phyloP scores from a whole-genome alignment of 2,797 vertebrate genomes.

The Falco novaeseelandiae region DNA sequence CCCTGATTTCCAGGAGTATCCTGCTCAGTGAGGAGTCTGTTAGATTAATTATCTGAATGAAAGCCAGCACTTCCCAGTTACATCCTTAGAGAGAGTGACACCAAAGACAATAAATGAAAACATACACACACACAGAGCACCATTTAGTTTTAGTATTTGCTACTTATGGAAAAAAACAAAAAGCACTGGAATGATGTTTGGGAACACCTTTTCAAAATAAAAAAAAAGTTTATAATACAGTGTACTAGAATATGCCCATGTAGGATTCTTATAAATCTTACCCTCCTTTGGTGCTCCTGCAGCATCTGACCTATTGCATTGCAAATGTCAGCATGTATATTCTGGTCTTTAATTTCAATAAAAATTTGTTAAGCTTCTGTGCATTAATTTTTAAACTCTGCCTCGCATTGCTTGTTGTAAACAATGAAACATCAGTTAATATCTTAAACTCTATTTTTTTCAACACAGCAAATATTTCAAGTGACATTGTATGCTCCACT shows the following conservation, averaged over 20 bases:
- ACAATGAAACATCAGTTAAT: rapidly evolving
- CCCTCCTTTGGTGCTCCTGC: rapidly evolving
- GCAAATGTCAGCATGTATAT: rapidly evolving
- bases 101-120: neutral
- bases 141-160: neutral
- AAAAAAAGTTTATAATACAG: neutral
- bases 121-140: rapidly evolving
- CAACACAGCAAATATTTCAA: rapidly evolving
- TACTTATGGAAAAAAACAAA: neutral
- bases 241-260: rapidly evolving
- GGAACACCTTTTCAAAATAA: neutral
- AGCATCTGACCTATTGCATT: neutral
- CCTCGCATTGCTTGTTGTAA: rapidly evolving
- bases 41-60: neutral
- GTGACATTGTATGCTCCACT: rapidly evolving
- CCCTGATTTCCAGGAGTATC: neutral
- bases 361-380: rapidly evolving
- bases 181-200: rapidly evolving
- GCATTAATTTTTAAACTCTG: rapidly evolving
- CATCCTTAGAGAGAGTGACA: neutral
- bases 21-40: neutral
- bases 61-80: neutral
- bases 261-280: rapidly evolving
- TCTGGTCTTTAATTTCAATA: rapidly evolving
- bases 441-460: neutral